Conservation (phyloP, 2,888 invertebrate genomes). For the Bellardia bayeri region DNA sequence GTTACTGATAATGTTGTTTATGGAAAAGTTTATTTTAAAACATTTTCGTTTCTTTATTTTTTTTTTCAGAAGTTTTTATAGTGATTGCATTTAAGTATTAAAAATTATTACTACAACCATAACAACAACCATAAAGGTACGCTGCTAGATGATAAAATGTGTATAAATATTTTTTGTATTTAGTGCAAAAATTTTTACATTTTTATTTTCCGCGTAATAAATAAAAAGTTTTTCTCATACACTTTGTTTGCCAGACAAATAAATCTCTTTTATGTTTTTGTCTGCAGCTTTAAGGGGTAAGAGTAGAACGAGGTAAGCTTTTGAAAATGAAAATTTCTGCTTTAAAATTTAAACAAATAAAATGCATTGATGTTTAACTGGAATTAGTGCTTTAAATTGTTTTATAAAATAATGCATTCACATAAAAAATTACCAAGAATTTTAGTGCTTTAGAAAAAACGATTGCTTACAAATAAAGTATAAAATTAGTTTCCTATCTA, state of each 20-base stretch:
- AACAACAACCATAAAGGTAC: constrained; percentile 22
- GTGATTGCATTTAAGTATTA: constrained; percentile 7
- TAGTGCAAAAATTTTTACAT: background rate
- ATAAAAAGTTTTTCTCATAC: constrained; percentile 40
- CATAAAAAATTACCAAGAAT: no score
- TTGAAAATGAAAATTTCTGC: background rate
- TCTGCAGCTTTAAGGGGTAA: constrained; percentile 51
- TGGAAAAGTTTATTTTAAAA: constrained; percentile 23
- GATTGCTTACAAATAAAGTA: no score
- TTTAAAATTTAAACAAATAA: background rate
- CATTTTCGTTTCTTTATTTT: background rate
- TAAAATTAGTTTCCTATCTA: background rate
- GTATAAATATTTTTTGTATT: background rate
- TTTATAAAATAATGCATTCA: no score
- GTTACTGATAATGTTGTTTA: constrained; percentile 25
- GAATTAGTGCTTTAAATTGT: no score
- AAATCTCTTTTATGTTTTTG: constrained; percentile 65
- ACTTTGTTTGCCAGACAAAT: constrained; percentile 63
- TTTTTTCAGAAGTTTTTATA: background rate
- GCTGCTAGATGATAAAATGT: constrained; percentile 15
- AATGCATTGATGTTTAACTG: no score
- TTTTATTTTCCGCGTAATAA: constrained; percentile 43
- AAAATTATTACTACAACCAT: constrained; percentile 24
- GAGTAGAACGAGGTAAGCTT: background rate
- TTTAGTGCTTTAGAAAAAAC: no score